Conservation (phyloP, 2,113 vertebrate genomes). For the Megaleporinus macrocephalus region DNA sequence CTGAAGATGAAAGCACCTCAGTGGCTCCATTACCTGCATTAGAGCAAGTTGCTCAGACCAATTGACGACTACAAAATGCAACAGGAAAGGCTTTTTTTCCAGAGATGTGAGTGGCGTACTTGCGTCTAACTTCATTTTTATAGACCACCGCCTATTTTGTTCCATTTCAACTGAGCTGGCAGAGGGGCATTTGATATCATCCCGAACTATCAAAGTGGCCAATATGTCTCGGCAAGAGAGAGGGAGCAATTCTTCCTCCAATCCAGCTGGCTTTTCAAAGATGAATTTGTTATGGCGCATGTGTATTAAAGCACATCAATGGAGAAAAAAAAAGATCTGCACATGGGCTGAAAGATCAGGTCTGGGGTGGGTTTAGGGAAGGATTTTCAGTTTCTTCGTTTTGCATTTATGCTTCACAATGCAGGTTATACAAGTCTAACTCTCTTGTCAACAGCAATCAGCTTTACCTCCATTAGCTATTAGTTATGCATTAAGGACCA, state of each 20-base stretch:
- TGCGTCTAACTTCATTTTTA: slow-evolving; percentile 91
- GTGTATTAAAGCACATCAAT: slow-evolving; percentile 70
- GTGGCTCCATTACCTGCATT: slow-evolving; percentile 95
- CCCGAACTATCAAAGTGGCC: slow-evolving; percentile 89
- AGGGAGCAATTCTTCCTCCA: slow-evolving; percentile 78
- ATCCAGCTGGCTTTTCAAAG: slow-evolving; percentile 85
- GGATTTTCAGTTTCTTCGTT: slow-evolving; percentile 19
- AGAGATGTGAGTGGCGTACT: slow-evolving; percentile 92
- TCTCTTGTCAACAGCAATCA: background rate
- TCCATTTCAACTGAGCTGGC: slow-evolving; percentile 86
- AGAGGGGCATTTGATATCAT: slow-evolving; percentile 93
- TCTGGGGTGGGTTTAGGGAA: slow-evolving; percentile 11
- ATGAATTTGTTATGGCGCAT: slow-evolving; percentile 79
- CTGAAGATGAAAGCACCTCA: slow-evolving; percentile 94
- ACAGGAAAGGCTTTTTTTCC: slow-evolving; percentile 88
- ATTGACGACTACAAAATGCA: slow-evolving; percentile 91
- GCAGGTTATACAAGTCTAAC: background rate
- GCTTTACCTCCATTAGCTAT: too few relatives aligned
- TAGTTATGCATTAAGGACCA: background rate
- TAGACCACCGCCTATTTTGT: slow-evolving; percentile 88
- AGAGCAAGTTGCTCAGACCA: slow-evolving; percentile 85
- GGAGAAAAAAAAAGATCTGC: slow-evolving; percentile 54
- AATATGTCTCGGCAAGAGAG: slow-evolving; percentile 80
- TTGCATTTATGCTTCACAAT: slow-evolving; percentile 18
- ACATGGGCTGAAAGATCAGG: slow-evolving; percentile 36